phyloP scores from a whole-genome alignment of 2,888 invertebrate genomes.

The Parthenolecanium corni region DNA sequence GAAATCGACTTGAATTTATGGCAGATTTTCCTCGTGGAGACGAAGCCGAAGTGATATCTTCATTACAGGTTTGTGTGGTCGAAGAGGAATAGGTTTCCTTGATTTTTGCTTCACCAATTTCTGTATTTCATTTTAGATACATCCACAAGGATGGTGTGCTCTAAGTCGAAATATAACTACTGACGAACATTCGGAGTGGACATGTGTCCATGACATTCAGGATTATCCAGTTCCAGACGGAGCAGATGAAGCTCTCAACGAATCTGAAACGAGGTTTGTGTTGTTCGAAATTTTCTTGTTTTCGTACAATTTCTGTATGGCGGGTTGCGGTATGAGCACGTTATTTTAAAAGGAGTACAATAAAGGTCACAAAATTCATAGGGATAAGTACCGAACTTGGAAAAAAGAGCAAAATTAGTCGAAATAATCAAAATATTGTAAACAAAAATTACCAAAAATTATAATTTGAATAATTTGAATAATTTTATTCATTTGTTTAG shows the following conservation, averaged over 20 bases:
- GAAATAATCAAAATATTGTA: too few species aligned
- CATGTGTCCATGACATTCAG: conserved; percentile 87
- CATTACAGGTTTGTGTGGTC: conserved; percentile 51
- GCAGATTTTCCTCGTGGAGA: conserved; percentile 77
- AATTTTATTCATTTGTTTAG: too few species aligned
- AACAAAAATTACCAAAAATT: too few species aligned
- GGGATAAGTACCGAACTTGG: too few species aligned
- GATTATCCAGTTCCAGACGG: conserved; percentile 40
- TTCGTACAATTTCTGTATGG: too few species aligned
- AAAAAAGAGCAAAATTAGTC: too few species aligned
- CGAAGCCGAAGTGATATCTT: conserved; percentile 81
- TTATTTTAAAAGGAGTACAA: too few species aligned
- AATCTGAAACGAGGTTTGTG: background rate
- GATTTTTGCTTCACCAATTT: background rate
- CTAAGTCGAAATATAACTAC: conserved; percentile 76
- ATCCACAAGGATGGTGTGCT: conserved; percentile 82
- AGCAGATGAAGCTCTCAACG: background rate
- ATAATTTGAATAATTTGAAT: too few species aligned
- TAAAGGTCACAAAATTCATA: too few species aligned
- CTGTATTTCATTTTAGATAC: conserved; percentile 47
- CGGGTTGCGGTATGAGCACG: too few species aligned
- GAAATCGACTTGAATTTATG: conserved; percentile 80
- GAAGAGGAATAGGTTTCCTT: background rate
- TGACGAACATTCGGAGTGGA: conserved; percentile 84
- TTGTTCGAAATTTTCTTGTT: too few species aligned